phyloP scores from a whole-genome alignment of 2,888 invertebrate species.

The Noctua pronuba region DNA sequence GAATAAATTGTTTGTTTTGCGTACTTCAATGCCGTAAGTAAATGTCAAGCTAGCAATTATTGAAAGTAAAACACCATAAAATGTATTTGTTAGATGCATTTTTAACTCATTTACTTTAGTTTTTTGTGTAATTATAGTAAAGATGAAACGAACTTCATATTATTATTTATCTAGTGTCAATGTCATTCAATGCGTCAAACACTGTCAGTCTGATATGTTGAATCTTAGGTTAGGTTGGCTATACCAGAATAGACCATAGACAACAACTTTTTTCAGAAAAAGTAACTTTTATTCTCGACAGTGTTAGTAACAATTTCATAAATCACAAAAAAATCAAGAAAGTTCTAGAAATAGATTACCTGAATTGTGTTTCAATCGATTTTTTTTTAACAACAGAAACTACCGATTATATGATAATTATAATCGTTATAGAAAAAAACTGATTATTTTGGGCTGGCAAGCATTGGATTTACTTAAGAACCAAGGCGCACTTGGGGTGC shows the following conservation, averaged over 20 bases:
- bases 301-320: too few relatives aligned
- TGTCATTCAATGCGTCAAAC: conserved; percentile 1
- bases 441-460: not conserved
- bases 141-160: not conserved
- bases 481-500: not conserved
- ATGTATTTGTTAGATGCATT: conserved; percentile 41
- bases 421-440: too few relatives aligned
- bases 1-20: too few relatives aligned
- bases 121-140: not conserved
- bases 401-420: too few relatives aligned
- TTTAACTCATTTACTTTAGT: conserved; percentile 10
- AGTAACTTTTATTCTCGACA: not conserved
- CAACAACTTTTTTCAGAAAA: not conserved
- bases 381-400: not conserved
- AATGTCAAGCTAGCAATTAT: conserved; percentile 38
- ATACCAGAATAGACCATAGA: not conserved
- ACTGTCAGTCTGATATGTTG: not conserved
- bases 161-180: conserved; percentile 44
- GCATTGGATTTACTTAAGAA: not conserved
- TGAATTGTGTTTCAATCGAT: not conserved
- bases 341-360: too few relatives aligned
- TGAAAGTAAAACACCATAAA: conserved; percentile 33
- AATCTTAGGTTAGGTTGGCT: not conserved
- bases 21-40: conserved; percentile 58
- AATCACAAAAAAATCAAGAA: not conserved